Percentiles rank a stretch among this genome's conserved stretches.
phyloP scores from a whole-genome alignment of 2,797 vertebrate species.

The Lepidocolaptes lacrymiger region DNA sequence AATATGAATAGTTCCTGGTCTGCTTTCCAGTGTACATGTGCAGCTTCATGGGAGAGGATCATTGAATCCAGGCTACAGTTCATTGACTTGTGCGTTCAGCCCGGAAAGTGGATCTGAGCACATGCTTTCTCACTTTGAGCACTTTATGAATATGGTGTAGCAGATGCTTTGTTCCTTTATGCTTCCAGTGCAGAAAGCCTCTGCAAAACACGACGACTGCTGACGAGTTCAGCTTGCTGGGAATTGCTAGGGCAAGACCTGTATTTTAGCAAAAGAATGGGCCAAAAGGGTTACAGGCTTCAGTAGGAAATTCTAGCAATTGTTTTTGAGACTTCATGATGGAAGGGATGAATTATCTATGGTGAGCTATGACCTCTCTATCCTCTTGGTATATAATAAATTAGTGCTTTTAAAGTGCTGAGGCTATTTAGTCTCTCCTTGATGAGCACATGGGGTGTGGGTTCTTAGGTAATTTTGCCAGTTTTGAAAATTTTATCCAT shows the following conservation, averaged over 20 bases:
- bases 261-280: background rate
- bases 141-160: background rate
- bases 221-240: background rate
- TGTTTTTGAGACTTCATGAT: background rate
- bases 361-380: background rate
- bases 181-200: background rate
- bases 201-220: background rate
- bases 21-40: background rate
- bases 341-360: background rate
- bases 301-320: background rate
- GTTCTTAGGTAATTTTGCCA: background rate
- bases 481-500: background rate
- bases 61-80: constrained; percentile 15
- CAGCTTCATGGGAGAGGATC: background rate
- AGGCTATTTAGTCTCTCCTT: background rate
- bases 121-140: background rate
- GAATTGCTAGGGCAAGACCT: background rate
- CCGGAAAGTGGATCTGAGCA: background rate
- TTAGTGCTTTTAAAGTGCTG: background rate
- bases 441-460: background rate
- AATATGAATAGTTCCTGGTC: background rate
- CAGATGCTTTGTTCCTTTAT: background rate
- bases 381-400: background rate
- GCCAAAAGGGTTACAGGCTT: background rate
- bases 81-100: background rate